phyloP scores from a whole-genome alignment of 2,113 vertebrate genomes.

The Haemorhous mexicanus region DNA sequence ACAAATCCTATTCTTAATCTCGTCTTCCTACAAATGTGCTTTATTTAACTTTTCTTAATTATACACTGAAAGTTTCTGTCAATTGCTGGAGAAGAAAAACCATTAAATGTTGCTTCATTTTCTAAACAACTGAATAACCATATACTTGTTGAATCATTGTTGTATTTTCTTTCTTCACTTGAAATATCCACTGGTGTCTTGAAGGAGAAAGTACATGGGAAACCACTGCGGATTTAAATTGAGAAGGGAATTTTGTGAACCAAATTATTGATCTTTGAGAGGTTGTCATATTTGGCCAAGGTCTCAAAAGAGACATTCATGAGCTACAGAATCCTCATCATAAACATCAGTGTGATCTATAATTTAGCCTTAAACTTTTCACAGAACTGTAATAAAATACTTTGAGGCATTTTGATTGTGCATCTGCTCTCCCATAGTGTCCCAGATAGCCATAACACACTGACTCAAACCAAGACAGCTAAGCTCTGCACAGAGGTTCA shows the following conservation, averaged over 20 bases:
- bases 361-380: not conserved
- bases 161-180: not conserved
- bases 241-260: not conserved
- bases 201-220: not conserved
- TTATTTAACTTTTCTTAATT: constrained; percentile 36
- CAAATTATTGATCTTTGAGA: not conserved
- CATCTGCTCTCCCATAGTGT: not conserved
- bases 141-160: not conserved
- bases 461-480: not conserved
- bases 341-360: not conserved
- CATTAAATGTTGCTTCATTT: not conserved
- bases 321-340: not conserved
- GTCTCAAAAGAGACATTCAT: not conserved
- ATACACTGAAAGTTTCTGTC: not conserved
- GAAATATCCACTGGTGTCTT: not conserved
- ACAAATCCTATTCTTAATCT: constrained; percentile 34
- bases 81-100: not conserved
- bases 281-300: not conserved
- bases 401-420: not conserved
- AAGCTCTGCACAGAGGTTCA: not conserved
- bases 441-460: not conserved
- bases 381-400: not conserved
- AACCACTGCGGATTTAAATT: not conserved
- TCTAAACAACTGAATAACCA: not conserved
- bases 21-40: not conserved